Evolutionary conservation across 2,797 vertebrate species (phyloP), one percentile per base, ranked within the genome.

Genomic region (Acanthurus tractus): DNA sequence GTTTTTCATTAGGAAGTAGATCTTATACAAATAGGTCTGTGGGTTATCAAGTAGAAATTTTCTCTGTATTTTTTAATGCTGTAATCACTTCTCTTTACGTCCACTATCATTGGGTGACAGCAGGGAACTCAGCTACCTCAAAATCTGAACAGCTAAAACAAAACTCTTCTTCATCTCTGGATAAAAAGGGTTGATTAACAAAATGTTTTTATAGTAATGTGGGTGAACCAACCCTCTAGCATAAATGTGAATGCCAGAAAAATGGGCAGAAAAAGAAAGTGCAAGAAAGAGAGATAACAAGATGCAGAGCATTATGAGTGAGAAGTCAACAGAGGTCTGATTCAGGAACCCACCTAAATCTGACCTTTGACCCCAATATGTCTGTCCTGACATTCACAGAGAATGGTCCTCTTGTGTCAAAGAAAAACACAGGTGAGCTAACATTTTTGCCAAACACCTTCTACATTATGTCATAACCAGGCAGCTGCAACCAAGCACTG

Each of bases 351-450:
- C 73, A 22, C 70, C 44, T 20, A 23, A 75, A 76, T 52, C 20
- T 75, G 38, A 90, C 80, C 87, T 87, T 69, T 88, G 66, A 84
- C 83, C 83, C 70, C 34, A 53, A 81, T 58, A 81, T 78, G 57
- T 89, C 77, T 70, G 64, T 53, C 65, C 70, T 66, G 73, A 78
- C 66, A 3, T 48, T 57, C 42, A 38, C 64, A 46, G 65, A 85
- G 82, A 92, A 91, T 86, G 63, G 70, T 62, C 54, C 77, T 85
- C 65, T 83, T 89, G 84, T 91, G 71, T 61, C 7, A 14, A 84
- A 84, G 76, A 62, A 81, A 87, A 92, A 91, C 89, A 86, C 84
- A 90, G 91, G 84, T 89, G 90, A 84, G 84, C 79, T 61, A 83
- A 85, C 77, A 87, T 58, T 65, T 2, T 25, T 13, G 34, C n/a